Conservation (phyloP, 2,888 invertebrate genomes). For the Scaptomyza cyrtandrae region DNA sequence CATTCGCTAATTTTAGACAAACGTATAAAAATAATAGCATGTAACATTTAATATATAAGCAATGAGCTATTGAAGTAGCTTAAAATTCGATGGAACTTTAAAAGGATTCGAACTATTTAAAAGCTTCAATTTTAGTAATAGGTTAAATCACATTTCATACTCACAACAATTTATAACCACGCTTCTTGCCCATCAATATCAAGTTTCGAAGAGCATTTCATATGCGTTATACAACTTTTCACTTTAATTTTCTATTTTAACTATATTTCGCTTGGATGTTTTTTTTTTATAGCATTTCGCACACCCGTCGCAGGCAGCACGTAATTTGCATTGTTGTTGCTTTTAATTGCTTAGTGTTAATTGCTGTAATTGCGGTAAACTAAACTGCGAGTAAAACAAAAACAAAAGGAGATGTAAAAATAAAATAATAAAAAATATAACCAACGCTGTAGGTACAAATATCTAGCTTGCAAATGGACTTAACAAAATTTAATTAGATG, state of each 20-base stretch:
- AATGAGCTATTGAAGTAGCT: no score
- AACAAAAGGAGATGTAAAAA: slow-evolving; percentile 24
- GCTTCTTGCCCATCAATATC: neutral
- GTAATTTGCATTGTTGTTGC: slow-evolving; percentile 80
- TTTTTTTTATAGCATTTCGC: slow-evolving; percentile 45
- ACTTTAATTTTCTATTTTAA: slow-evolving; percentile 28
- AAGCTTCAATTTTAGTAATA: no score
- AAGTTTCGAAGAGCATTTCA: slow-evolving; percentile 20
- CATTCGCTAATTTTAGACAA: no score
- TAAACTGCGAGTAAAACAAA: slow-evolving; percentile 56
- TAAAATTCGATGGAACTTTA: no score
- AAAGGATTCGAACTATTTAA: no score
- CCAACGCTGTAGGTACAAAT: slow-evolving; percentile 8
- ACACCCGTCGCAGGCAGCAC: slow-evolving; percentile 67
- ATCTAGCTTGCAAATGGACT: slow-evolving; percentile 42
- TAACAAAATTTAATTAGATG: slow-evolving; percentile 63
- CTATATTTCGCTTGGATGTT: slow-evolving; percentile 15
- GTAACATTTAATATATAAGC: no score
- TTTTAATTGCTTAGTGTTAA: slow-evolving; percentile 79
- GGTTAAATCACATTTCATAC: no score
- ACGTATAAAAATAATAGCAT: no score
- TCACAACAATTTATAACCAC: no score
- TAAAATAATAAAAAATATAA: slow-evolving; percentile 24
- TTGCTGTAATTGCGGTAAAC: slow-evolving; percentile 79
- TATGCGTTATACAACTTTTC: neutral